Evolutionary conservation across 2,797 vertebrate species (phyloP).

Genomic region (Mallotus villosus): DNA sequence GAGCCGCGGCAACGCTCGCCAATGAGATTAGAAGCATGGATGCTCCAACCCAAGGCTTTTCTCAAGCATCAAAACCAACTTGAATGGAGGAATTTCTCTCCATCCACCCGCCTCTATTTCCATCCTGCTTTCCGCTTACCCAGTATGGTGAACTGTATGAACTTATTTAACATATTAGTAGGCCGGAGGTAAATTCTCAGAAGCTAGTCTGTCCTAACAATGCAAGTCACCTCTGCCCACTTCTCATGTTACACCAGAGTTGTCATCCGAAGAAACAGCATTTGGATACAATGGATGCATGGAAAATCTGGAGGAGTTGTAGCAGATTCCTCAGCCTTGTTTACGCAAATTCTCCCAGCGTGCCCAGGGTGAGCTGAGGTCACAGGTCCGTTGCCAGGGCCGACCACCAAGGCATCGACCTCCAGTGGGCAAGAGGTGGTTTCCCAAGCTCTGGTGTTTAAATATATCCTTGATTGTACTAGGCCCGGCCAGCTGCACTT

Average conservation of each 20-base stretch:
- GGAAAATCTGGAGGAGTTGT: background rate
- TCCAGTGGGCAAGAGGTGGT: conserved; percentile 49
- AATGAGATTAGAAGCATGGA: conserved; percentile 24
- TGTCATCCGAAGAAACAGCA: background rate
- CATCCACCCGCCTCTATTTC: background rate
- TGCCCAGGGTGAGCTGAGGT: background rate
- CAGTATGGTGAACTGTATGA: conserved; percentile 10
- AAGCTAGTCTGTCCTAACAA: background rate
- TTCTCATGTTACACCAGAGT: background rate
- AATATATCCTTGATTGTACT: conserved; percentile 62
- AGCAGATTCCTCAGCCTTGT: background rate
- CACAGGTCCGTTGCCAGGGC: conserved; percentile 27
- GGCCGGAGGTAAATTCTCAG: background rate
- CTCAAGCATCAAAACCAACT: conserved; percentile 26
- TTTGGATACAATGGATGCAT: background rate
- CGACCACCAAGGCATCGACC: conserved; percentile 36
- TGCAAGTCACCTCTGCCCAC: background rate
- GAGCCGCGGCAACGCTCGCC: conserved; percentile 16
- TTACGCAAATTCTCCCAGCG: background rate
- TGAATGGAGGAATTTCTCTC: background rate
- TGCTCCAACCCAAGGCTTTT: conserved; percentile 4
- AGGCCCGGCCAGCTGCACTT: conserved; percentile 50
- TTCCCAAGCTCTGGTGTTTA: conserved; percentile 54
- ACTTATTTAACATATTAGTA: conserved; percentile 39
- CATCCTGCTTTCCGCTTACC: conserved; percentile 27